A percentile compares a stretch with the other conserved stretches of the same genome.
These are phyloP conservation scores for Drosophila bipectinata DNA, from an alignment of 1,140 invertebrate genomes.

Conservation along the genomic window DNA sequence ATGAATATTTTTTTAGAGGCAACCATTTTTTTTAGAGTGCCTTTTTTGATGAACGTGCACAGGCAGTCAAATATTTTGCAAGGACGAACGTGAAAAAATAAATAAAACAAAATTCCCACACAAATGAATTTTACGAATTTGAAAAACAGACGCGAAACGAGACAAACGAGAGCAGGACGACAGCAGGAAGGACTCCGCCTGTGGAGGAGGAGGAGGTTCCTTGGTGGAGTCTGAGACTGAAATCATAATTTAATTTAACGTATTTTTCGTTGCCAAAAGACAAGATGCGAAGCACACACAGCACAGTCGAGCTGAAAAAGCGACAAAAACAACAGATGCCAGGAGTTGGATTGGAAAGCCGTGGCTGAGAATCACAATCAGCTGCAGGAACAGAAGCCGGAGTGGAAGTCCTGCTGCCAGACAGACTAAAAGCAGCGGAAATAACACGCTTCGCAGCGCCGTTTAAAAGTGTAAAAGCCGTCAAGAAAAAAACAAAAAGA, in stretches of 20 bases:
- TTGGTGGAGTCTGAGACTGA: constrained; percentile 41
- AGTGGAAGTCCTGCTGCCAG: constrained; percentile 57
- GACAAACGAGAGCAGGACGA: constrained; percentile 2
- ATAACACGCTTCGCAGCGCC: constrained; percentile 69
- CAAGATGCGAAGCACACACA: constrained; percentile 68
- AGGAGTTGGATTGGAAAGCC: constrained; percentile 18
- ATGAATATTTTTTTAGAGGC: background rate
- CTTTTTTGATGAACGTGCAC: constrained; percentile 61
- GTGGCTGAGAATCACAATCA: constrained; percentile 30
- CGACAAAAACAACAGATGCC: constrained; percentile 57
- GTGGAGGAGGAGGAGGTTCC: background rate
- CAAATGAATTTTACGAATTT: constrained; percentile 77
- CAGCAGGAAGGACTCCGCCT: background rate
- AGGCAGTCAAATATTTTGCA: constrained; percentile 73
- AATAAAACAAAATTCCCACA: constrained; percentile 44
- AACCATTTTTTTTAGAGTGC: constrained; percentile 12
- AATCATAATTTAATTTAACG: constrained; percentile 83
- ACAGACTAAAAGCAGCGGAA: constrained; percentile 74
- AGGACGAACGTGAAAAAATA: constrained; percentile 66
- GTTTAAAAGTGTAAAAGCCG: constrained; percentile 79
- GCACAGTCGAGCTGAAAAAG: constrained; percentile 15
- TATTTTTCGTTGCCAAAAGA: constrained; percentile 71
- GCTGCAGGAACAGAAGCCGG: constrained; percentile 28
- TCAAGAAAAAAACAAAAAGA: constrained; percentile 53
- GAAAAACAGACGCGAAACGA: constrained; percentile 45